These are phyloP conservation scores for Manduca sexta DNA, from an alignment of 1,140 invertebrate genomes.

Conservation along the genomic window DNA sequence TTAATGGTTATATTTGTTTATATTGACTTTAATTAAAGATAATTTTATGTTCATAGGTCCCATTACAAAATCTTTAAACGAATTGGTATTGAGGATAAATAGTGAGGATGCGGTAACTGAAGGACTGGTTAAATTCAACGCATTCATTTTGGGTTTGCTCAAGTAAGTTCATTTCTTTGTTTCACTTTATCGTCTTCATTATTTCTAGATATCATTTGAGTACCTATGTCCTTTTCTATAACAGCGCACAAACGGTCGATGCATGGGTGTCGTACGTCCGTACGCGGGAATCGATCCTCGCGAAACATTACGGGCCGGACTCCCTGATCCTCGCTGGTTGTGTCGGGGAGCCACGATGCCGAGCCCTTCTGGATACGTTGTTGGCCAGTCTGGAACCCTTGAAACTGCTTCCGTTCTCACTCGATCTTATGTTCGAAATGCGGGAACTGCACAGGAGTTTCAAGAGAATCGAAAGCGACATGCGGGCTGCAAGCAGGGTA, in stretches of 20 bases:
- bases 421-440: constrained; percentile 88
- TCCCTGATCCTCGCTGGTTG: constrained; percentile 82
- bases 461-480: constrained; percentile 77
- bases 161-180: constrained; percentile 77
- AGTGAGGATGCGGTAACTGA: constrained; percentile 88
- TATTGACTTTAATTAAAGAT: neutral
- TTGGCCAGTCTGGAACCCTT: constrained; percentile 83
- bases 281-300: constrained; percentile 86
- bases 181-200: no score
- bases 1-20: neutral
- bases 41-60: constrained; percentile 72
- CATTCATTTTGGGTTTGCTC: constrained; percentile 90
- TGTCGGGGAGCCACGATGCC: constrained; percentile 76
- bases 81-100: constrained; percentile 89
- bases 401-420: constrained; percentile 83
- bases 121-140: constrained; percentile 91
- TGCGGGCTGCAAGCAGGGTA: constrained; percentile 68
- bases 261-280: constrained; percentile 89
- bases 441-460: constrained; percentile 84
- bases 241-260: constrained; percentile 84
- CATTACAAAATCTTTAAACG: constrained; percentile 88
- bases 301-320: constrained; percentile 84
- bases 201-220: no score
- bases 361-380: constrained; percentile 81
- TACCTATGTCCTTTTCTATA: no score